Percentiles rank a stretch among this genome's conserved stretches.
These are phyloP conservation scores for Cynoglossus semilaevis DNA, from an alignment of 2,113 vertebrate genomes.

Conservation along the genomic window DNA sequence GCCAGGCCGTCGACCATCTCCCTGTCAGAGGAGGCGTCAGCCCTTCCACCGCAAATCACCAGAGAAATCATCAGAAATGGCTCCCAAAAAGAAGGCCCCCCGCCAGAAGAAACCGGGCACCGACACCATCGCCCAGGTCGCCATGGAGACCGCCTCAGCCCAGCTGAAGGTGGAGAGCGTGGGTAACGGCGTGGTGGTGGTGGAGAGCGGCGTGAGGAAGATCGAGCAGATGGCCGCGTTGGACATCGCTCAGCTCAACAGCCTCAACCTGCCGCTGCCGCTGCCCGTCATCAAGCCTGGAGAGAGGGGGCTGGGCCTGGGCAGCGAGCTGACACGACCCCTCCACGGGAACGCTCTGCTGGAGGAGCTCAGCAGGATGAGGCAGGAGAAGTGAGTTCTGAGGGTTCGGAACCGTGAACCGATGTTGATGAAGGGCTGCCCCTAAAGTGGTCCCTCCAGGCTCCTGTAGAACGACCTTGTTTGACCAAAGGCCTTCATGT, in stretches of 20 bases:
- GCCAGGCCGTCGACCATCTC: neutral
- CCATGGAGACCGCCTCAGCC: slow-evolving; percentile 17
- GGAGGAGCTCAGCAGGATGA: slow-evolving; percentile 82
- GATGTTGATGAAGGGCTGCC: too few relatives aligned
- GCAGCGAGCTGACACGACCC: slow-evolving; percentile 73
- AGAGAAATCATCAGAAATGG: slow-evolving; percentile 59
- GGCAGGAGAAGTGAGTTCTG: slow-evolving; percentile 70
- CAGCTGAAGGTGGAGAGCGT: slow-evolving; percentile 55
- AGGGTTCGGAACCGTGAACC: neutral
- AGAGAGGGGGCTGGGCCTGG: slow-evolving; percentile 74
- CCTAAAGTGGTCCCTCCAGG: too few relatives aligned
- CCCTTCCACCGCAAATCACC: too few relatives aligned
- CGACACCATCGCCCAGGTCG: slow-evolving; percentile 52
- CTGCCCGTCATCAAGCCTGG: slow-evolving; percentile 75
- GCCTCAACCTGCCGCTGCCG: slow-evolving; percentile 74
- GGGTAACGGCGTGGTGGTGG: slow-evolving; percentile 57
- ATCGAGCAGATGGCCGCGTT: slow-evolving; percentile 78
- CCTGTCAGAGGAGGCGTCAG: slow-evolving; percentile 1
- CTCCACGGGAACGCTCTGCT: slow-evolving; percentile 76
- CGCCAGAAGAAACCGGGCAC: slow-evolving; percentile 65
- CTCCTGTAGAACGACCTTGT: too few relatives aligned
- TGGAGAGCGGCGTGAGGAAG: slow-evolving; percentile 71
- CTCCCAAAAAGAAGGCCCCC: slow-evolving; percentile 82
- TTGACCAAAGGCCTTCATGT: too few relatives aligned
- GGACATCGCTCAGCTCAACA: slow-evolving; percentile 77